These are phyloP conservation scores for Paedocypris micromegethes DNA, from an alignment of 2,797 vertebrate genomes.

Conservation along the genomic window DNA sequence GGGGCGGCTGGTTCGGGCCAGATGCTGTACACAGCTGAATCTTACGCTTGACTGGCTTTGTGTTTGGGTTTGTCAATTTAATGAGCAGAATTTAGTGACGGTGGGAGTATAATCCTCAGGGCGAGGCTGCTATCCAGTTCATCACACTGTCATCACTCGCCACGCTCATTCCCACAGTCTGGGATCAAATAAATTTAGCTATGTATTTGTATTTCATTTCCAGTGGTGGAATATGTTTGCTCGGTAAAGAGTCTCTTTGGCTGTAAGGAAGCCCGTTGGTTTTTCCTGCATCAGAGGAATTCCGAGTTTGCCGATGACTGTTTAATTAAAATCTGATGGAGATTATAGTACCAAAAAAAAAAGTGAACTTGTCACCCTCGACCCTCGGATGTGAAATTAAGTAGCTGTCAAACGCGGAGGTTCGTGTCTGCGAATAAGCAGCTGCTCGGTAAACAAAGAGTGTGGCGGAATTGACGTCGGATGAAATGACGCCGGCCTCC, in stretches of 20 bases:
- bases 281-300: constrained; percentile 37
- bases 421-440: constrained; percentile 1
- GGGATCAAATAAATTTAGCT: constrained; percentile 43
- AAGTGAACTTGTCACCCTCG: constrained; percentile 40
- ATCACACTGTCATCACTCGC: constrained; percentile 67
- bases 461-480: background rate
- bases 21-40: constrained; percentile 79
- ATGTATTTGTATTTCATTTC: constrained; percentile 47
- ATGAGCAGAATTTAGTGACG: constrained; percentile 81
- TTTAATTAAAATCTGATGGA: constrained; percentile 45
- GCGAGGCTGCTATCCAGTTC: constrained; percentile 63
- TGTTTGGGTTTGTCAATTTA: constrained; percentile 80
- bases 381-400: constrained; percentile 37
- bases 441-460: constrained; percentile 19
- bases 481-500: background rate
- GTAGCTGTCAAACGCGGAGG: constrained; percentile 19
- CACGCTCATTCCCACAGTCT: constrained; percentile 24
- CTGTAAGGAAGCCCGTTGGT: constrained; percentile 20
- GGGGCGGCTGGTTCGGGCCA: constrained; percentile 66
- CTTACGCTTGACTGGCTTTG: constrained; percentile 71
- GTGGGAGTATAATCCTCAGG: constrained; percentile 66
- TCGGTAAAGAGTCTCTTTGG: constrained; percentile 34
- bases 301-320: constrained; percentile 42
- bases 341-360: constrained; percentile 36
- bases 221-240: constrained; percentile 39